phyloP scores from a whole-genome alignment of 2,797 vertebrate genomes.

The Tinamus major region DNA sequence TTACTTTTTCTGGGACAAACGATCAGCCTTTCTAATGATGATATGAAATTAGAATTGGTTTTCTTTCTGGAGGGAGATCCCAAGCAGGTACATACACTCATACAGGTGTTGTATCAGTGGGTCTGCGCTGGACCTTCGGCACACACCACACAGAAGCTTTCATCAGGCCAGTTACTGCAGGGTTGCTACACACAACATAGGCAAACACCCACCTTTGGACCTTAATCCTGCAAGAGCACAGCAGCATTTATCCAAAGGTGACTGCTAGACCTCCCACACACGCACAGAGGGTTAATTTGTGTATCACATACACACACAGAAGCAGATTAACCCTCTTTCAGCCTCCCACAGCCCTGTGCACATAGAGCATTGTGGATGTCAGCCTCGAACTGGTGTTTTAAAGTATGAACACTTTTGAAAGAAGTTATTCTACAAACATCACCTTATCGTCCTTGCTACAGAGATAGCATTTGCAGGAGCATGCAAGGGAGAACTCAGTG shows the following conservation, averaged over 20 bases:
- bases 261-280: not conserved
- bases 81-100: accelerated
- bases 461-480: not conserved
- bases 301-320: not conserved
- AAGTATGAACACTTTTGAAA: not conserved
- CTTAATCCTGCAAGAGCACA: not conserved
- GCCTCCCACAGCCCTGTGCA: not conserved
- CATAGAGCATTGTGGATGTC: not conserved
- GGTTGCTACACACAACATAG: not conserved
- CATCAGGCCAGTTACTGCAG: not conserved
- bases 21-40: not conserved
- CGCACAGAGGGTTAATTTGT: not conserved
- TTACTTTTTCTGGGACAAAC: not conserved
- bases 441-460: not conserved
- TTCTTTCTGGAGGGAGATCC: not conserved
- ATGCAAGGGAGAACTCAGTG: not conserved
- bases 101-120: not conserved
- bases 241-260: not conserved
- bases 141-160: not conserved
- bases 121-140: not conserved
- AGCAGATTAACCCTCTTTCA: not conserved
- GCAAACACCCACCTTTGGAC: not conserved
- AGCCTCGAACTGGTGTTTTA: not conserved
- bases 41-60: not conserved
- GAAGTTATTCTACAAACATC: not conserved